These are phyloP conservation scores for Drosophila bocki DNA, from an alignment of 1,140 invertebrate genomes.

Conservation along the genomic window DNA sequence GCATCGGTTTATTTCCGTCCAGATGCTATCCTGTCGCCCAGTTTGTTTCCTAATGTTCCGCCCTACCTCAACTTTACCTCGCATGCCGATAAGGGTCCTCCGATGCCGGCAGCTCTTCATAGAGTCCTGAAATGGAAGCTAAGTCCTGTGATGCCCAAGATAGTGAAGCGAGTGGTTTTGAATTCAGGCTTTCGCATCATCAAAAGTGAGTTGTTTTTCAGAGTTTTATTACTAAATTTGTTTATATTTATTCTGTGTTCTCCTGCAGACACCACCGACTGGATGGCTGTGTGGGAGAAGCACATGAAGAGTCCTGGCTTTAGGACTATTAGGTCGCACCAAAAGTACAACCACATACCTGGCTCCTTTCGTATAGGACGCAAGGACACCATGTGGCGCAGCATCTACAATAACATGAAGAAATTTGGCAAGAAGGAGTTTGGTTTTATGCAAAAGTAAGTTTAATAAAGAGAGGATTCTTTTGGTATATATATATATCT, in stretches of 20 bases:
- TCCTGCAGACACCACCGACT: constrained; percentile 88
- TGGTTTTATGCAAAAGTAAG: constrained; percentile 93
- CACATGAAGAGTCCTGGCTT: constrained; percentile 93
- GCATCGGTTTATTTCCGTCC: constrained; percentile 68
- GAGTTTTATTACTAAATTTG: not conserved
- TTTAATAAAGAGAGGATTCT: not conserved
- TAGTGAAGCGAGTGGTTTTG: constrained; percentile 92
- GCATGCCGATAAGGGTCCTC: constrained; percentile 89
- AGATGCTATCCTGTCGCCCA: constrained; percentile 87
- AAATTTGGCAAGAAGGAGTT: constrained; percentile 93
- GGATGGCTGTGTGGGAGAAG: constrained; percentile 93
- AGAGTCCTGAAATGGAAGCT: constrained; percentile 95
- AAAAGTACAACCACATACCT: constrained; percentile 99
- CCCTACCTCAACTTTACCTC: constrained; percentile 95
- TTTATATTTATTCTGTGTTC: not conserved
- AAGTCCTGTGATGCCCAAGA: constrained; percentile 94
- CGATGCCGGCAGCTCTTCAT: constrained; percentile 89
- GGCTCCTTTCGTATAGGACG: constrained; percentile 98
- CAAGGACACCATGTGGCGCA: constrained; percentile 97
- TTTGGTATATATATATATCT: not conserved
- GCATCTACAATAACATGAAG: constrained; percentile 91
- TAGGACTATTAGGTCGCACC: constrained; percentile 92
- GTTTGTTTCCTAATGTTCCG: constrained; percentile 94
- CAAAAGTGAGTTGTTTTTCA: constrained; percentile 88
- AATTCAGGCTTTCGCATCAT: constrained; percentile 95